These are phyloP conservation scores for Zoanthus gigantus DNA, from an alignment of 92 coral and sea anemone species.

Conservation along the genomic window DNA sequence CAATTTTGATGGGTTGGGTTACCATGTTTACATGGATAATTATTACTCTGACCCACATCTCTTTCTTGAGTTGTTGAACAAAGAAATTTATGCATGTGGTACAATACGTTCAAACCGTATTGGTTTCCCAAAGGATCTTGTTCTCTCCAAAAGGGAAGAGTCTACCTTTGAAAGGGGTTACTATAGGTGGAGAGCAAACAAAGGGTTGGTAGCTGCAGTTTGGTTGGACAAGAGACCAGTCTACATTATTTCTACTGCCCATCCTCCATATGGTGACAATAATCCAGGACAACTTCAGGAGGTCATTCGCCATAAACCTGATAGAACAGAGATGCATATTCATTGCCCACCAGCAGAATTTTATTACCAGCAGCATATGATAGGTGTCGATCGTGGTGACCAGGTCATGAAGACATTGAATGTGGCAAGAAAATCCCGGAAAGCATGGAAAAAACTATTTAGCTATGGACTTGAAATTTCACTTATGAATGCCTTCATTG, in stretches of 20 bases:
- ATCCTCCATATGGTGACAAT: slow-evolving; percentile 56
- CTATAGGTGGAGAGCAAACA: slow-evolving; percentile 28
- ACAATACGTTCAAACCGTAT: neutral
- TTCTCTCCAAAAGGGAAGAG: slow-evolving; percentile 14
- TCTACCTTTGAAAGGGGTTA: slow-evolving; percentile 15
- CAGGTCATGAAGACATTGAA: slow-evolving; percentile 41
- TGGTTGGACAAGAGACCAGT: slow-evolving; percentile 61
- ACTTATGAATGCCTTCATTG: slow-evolving; percentile 43
- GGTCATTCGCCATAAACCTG: slow-evolving; percentile 4
- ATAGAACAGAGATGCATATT: slow-evolving; percentile 3
- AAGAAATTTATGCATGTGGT: neutral
- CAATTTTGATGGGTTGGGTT: neutral
- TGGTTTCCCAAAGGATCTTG: neutral
- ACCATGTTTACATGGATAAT: slow-evolving; percentile 63
- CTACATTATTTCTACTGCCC: slow-evolving; percentile 62
- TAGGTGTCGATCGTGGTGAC: slow-evolving; percentile 40
- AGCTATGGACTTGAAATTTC: slow-evolving; percentile 54
- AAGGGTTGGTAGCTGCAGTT: slow-evolving; percentile 48
- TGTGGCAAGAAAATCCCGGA: slow-evolving; percentile 46
- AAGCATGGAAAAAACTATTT: slow-evolving; percentile 59
- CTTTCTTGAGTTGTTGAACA: slow-evolving; percentile 41
- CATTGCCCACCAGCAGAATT: slow-evolving; percentile 48
- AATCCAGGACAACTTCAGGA: slow-evolving; percentile 19
- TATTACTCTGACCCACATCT: slow-evolving; percentile 59
- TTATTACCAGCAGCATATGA: slow-evolving; percentile 47